A percentile compares a stretch with the other conserved stretches of the same genome.
These are phyloP conservation scores for Silurus glanis DNA, from an alignment of 2,113 vertebrate genomes.

Conservation along the genomic window DNA sequence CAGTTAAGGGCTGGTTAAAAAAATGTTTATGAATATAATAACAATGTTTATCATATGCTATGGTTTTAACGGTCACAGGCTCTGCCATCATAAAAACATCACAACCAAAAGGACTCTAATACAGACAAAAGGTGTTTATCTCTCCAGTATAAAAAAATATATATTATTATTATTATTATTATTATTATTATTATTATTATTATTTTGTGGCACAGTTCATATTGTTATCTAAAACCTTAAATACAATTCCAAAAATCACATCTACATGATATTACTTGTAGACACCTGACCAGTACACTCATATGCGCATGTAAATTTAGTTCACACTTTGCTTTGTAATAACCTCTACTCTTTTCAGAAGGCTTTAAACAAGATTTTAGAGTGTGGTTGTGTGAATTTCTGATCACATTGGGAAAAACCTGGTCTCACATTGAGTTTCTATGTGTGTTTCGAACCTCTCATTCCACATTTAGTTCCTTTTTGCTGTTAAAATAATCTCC, in stretches of 20 bases:
- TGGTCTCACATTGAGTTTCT: too few relatives aligned
- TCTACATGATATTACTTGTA: neutral
- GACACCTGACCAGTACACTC: neutral
- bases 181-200: too few relatives aligned
- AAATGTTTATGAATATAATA: neutral
- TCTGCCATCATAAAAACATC: neutral
- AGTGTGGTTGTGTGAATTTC: too few relatives aligned
- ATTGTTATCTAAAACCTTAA: too few relatives aligned
- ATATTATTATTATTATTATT: too few relatives aligned
- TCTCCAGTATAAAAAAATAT: neutral
- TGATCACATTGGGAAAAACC: too few relatives aligned
- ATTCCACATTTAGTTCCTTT: neutral
- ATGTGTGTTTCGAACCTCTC: neutral
- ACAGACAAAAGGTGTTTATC: neutral
- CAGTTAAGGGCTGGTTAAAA: neutral
- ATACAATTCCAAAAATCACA: neutral
- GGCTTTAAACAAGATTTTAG: neutral
- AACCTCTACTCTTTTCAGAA: neutral
- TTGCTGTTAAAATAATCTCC: neutral
- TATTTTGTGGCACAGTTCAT: neutral
- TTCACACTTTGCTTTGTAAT: neutral
- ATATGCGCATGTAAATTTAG: neutral
- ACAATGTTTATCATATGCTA: neutral
- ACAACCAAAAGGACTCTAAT: neutral
- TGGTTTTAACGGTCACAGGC: neutral